Evolutionary conservation across 2,888 invertebrate species (phyloP), one percentile per base, ranked within the genome.

Genomic region (Ischnus inquisitorius): DNA sequence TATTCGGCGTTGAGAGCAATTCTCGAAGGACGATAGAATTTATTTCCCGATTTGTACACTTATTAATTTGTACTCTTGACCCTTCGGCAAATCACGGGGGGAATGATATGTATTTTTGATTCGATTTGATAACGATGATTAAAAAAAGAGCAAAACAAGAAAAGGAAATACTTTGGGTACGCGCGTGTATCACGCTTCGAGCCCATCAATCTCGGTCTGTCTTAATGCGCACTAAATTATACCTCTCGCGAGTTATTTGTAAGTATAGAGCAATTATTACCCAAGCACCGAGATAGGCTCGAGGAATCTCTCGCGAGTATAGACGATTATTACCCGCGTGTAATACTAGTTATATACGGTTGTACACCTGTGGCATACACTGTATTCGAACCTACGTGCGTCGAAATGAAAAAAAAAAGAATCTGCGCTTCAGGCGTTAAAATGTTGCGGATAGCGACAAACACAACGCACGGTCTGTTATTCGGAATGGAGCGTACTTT

Each of bases 181-280:
- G 57, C 39, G 22, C 57, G 14, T 57, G 71, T 19, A 54, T 51
- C 46, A 64, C 28, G 64, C 14, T 51, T n/a, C 2, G 28, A 22
- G 25, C 8, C 41, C 72, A 64, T 64, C 34, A 65, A 79, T 79
- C 65, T 65, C 51, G 34, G 39, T 71, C 41, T 77, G 4, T 39
- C 34, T 72, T 65, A 43, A 72, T 72, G 65, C 5, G 12, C 72
- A 6, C 39, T 57, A 54, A 72, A 79, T 79, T 79, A 54, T 34
- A 79, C 43, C 65, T 28, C 43, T 22, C 22, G 25, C 22, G 41
- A 22, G 51, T 57, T 43, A 65, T 75, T 65, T 34, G 41, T 79
- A 65, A 64, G 54, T 79, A 79, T 79, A 71, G 71, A 71, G 71
- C 22, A 28, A 65, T 79, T 54, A 79, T 72, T 71, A 22, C 64